Evolutionary conservation across 2,113 vertebrate species (phyloP), one percentile per base, ranked within the genome.

Genomic region (Oriolus oriolus): DNA sequence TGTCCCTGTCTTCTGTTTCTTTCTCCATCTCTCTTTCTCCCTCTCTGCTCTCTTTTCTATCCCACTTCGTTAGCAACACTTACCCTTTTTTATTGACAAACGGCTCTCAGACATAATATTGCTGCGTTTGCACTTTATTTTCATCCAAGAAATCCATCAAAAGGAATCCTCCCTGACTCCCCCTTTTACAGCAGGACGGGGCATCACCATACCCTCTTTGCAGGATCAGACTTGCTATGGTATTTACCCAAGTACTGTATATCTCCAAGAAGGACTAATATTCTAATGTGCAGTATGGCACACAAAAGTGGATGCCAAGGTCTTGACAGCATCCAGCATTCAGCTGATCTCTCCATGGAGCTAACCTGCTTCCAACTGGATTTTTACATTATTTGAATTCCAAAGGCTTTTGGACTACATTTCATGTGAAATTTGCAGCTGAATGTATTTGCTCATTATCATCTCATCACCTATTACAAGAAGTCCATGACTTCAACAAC

Each of bases 181-280:
- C 19, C 11, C 30, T 53, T 78, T 44, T 35, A 23, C 19, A 30
- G 33, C 3, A 0, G 24, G 3, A 28, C 0, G 1, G 39, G 39
- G 35, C 9, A 44, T 31, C 30, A 20, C 20, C 16, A 27, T 26
- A 33, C 6, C 6, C 7, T 42, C 17, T 57, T 42, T 75, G 18
- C 21, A 79, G 39, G 26, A 60, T 39, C 23, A 57, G 27, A 39
- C 30, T 39, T 42, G 10, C 23, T 27, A 44, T 35, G 3, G 50
- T 24, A 28, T 60, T 20, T 39, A 20, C 10, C 37, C n/a, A 11
- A 35, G 28, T 31, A 27, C 6, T 3, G 4, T 31, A 13, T 31
- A 12, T 66, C 16, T 64, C 18, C 12, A n/a, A 39, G 54, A 77
- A 14, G 23, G 9, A 13, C 7, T 52, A 2, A 4, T 16, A 9